A percentile compares a stretch with the other conserved stretches of the same genome.
Evolutionary conservation across 2,797 vertebrate species (phyloP).

Genomic region (Ceryle rudis): DNA sequence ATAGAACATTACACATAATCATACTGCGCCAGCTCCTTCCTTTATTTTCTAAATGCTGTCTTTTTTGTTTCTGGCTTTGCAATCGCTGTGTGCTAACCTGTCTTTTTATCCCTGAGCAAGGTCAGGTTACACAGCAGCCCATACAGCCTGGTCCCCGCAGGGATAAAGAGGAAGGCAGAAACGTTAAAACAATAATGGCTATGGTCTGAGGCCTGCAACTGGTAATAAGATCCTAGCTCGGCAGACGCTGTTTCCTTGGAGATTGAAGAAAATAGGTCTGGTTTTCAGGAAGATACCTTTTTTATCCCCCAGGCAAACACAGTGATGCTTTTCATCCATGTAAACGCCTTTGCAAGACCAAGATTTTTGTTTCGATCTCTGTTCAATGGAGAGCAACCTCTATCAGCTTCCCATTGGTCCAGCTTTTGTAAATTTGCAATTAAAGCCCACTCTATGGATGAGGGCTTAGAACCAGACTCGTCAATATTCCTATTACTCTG

Average conservation of each 20-base stretch:
- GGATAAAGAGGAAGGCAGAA: slow-evolving; percentile 81
- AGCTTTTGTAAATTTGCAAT: background rate
- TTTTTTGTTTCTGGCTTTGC: slow-evolving; percentile 78
- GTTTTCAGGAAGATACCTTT: slow-evolving; percentile 59
- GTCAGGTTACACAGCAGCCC: slow-evolving; percentile 74
- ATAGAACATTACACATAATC: slow-evolving; percentile 68
- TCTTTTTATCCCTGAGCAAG: slow-evolving; percentile 80
- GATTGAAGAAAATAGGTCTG: slow-evolving; percentile 81
- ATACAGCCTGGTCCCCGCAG: slow-evolving; percentile 72
- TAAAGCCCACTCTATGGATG: background rate
- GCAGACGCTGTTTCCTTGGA: slow-evolving; percentile 77
- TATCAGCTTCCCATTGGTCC: background rate
- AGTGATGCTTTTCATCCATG: slow-evolving; percentile 44
- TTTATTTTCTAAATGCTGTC: slow-evolving; percentile 82
- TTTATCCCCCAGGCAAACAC: slow-evolving; percentile 24
- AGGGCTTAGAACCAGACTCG: background rate
- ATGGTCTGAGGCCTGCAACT: slow-evolving; percentile 77
- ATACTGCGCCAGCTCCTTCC: slow-evolving; percentile 59
- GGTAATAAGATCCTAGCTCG: slow-evolving; percentile 80
- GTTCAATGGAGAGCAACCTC: background rate
- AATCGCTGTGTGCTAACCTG: slow-evolving; percentile 73
- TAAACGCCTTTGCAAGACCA: slow-evolving; percentile 40
- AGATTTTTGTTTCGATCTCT: slow-evolving; percentile 29
- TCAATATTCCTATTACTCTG: background rate
- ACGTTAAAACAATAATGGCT: slow-evolving; percentile 85